phyloP scores from a whole-genome alignment of 2,888 invertebrate genomes.

The Pristionchus maxplancki region DNA sequence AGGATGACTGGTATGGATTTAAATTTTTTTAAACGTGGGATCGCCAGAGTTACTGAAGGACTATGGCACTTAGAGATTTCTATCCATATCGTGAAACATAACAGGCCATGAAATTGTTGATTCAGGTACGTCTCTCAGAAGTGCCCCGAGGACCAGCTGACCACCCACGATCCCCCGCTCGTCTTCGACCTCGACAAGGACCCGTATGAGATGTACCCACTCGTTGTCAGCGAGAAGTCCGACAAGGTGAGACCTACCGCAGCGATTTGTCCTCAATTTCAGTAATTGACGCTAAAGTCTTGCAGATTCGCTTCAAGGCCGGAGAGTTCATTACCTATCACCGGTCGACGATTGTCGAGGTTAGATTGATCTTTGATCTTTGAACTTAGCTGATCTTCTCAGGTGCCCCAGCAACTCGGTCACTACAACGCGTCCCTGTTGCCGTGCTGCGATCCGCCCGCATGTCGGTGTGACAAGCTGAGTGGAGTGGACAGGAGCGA shows the following conservation, averaged over 20 bases:
- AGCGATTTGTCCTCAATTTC: slow-evolving; percentile 80
- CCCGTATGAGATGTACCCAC: slow-evolving; percentile 79
- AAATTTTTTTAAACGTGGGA: neutral
- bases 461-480: slow-evolving; percentile 61
- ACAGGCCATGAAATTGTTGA: no score
- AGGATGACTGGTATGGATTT: slow-evolving; percentile 74
- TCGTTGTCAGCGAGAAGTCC: no score
- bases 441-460: slow-evolving; percentile 68
- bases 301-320: neutral
- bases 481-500: neutral
- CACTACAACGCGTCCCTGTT: slow-evolving; percentile 52
- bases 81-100: no score
- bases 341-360: slow-evolving; percentile 48
- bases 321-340: neutral
- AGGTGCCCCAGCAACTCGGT: neutral
- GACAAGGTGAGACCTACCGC: neutral
- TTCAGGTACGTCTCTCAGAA: slow-evolving; percentile 73
- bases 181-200: slow-evolving; percentile 79
- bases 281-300: slow-evolving; percentile 53
- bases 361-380: neutral
- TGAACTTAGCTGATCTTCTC: neutral
- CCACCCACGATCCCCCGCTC: slow-evolving; percentile 79
- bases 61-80: no score
- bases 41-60: no score
- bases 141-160: slow-evolving; percentile 74